Evolutionary conservation across 2,888 invertebrate species (phyloP).

Genomic region (Carcina quercana): DNA sequence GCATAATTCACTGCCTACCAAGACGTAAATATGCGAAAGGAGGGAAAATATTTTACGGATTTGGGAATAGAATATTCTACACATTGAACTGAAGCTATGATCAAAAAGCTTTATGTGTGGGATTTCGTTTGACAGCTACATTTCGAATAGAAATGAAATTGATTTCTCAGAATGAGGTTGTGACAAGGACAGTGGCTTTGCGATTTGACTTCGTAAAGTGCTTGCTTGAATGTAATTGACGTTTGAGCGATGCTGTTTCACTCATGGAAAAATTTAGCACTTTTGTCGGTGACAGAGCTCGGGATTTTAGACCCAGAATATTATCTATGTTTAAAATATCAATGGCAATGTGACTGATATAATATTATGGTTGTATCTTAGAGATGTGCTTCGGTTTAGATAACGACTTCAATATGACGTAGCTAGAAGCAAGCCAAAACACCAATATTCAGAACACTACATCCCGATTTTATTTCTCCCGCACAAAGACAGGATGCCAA

Average conservation of each 20-base stretch:
- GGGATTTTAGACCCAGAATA: too few species aligned
- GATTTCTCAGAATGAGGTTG: slow-evolving; percentile 25
- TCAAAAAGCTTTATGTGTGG: slow-evolving; percentile 37
- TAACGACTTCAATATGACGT: too few species aligned
- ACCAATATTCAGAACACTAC: too few species aligned
- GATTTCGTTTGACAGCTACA: slow-evolving; percentile 46
- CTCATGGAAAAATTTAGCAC: too few species aligned
- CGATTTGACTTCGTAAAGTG: not conserved
- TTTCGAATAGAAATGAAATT: slow-evolving; percentile 33
- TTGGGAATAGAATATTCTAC: slow-evolving; percentile 57
- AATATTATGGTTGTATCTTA: too few species aligned
- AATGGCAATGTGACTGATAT: too few species aligned
- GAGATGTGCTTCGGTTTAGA: too few species aligned
- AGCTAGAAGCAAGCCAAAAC: too few species aligned
- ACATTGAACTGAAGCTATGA: slow-evolving; percentile 33
- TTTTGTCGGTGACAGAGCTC: too few species aligned
- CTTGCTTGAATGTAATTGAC: not conserved
- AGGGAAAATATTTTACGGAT: slow-evolving; percentile 28
- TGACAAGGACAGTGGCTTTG: slow-evolving; percentile 11
- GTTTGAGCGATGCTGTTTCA: not conserved
- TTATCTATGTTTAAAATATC: too few species aligned
- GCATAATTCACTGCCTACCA: slow-evolving; percentile 9
- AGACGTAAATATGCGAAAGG: slow-evolving; percentile 18
- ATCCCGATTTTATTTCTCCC: too few species aligned
- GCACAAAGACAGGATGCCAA: too few species aligned